phyloP scores from a whole-genome alignment of 2,888 invertebrate species.

The Synergus umbraculus region DNA sequence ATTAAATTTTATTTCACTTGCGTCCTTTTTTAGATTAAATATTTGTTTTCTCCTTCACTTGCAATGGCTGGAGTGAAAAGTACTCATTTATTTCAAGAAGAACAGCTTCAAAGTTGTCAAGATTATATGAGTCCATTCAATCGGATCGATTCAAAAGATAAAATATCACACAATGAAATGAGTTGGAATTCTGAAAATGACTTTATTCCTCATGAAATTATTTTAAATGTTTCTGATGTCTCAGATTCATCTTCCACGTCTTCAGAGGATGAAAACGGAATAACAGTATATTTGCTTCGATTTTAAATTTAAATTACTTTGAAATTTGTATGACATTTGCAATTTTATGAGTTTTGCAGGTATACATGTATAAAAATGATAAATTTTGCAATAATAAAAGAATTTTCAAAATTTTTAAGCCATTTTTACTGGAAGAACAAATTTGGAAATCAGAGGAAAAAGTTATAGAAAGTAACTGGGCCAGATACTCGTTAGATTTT shows the following conservation, averaged over 20 bases:
- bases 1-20: too few species aligned
- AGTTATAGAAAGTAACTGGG: slow-evolving; percentile 62
- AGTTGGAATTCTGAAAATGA: slow-evolving; percentile 44
- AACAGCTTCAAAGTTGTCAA: not conserved
- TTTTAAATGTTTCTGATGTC: not conserved
- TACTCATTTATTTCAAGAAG: not conserved
- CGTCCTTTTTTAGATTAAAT: not conserved
- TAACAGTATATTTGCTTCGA: too few species aligned
- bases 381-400: too few species aligned
- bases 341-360: too few species aligned
- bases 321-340: not conserved
- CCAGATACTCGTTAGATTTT: slow-evolving; percentile 57
- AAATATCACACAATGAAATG: slow-evolving; percentile 49
- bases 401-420: not conserved
- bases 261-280: not conserved
- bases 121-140: not conserved
- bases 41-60: not conserved
- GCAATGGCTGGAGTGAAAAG: not conserved
- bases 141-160: slow-evolving; percentile 13
- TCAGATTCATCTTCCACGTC: slow-evolving; percentile 30
- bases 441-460: slow-evolving; percentile 41
- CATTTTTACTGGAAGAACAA: not conserved
- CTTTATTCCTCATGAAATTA: slow-evolving; percentile 37
- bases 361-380: too few species aligned
- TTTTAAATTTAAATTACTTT: slow-evolving; percentile 33